phyloP scores from a whole-genome alignment of 2,113 vertebrate genomes.

The Hemicordylus capensis region DNA sequence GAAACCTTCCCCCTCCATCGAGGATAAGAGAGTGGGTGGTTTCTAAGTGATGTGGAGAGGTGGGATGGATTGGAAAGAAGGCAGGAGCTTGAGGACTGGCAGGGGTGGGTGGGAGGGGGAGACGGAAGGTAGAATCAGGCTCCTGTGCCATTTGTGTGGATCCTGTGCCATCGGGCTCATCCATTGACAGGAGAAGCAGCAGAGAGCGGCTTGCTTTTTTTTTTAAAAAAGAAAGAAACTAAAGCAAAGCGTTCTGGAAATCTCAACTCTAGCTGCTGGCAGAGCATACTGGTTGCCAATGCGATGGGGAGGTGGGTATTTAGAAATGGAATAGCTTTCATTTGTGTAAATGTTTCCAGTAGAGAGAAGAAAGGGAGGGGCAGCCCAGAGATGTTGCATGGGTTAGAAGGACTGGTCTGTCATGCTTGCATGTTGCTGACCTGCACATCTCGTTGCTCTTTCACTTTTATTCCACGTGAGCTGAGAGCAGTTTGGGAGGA shows the following conservation, averaged over 20 bases:
- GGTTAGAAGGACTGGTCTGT: conserved; percentile 28
- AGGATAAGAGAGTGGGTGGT: conserved; percentile 47
- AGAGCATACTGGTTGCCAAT: not conserved
- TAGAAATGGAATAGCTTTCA: conserved; percentile 17
- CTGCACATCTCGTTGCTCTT: not conserved
- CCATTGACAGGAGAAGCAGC: conserved; percentile 46
- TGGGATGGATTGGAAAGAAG: conserved; percentile 60
- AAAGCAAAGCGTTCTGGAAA: conserved; percentile 6
- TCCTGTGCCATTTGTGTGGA: conserved; percentile 25
- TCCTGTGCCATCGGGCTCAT: no score
- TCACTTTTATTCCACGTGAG: not conserved
- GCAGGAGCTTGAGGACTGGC: conserved; percentile 41
- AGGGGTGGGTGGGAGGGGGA: conserved; percentile 18
- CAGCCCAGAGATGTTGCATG: conserved; percentile 19
- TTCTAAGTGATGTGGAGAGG: conserved; percentile 51
- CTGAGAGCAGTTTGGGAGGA: conserved; percentile 27
- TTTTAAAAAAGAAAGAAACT: conserved; percentile 45
- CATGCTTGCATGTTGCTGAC: not conserved
- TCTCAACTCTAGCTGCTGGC: conserved; percentile 8
- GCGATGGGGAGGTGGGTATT: conserved; percentile 39
- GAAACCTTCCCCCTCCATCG: conserved; percentile 41
- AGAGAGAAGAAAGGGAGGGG: conserved; percentile 3
- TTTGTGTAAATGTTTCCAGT: conserved; percentile 4
- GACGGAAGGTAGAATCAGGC: conserved; percentile 17
- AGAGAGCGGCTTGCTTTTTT: conserved; percentile 30